Percentiles rank a stretch among this genome's conserved stretches.
These are phyloP conservation scores for Phytoseiulus persimilis DNA, from an alignment of 2,888 invertebrate species.

Conservation along the genomic window DNA sequence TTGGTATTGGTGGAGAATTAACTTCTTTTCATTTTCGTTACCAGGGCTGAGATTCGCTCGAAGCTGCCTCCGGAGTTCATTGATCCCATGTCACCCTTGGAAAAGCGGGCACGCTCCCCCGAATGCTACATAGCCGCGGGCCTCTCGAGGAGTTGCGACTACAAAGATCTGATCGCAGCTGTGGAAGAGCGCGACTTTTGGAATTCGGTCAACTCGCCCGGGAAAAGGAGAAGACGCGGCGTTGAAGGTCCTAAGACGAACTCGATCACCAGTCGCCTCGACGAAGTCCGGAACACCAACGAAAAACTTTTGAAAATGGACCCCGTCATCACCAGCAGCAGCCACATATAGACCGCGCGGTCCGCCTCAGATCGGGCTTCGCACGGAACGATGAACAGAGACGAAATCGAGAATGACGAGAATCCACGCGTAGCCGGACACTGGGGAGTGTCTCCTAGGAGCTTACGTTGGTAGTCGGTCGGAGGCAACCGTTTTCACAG, in stretches of 20 bases:
- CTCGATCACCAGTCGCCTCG: constrained; percentile 10
- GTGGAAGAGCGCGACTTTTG: constrained; percentile 49
- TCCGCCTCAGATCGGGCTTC: background rate
- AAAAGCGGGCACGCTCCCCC: constrained; percentile 39
- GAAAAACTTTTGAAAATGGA: background rate
- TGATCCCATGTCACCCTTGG: constrained; percentile 29
- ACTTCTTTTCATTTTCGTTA: background rate
- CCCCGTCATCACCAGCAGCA: background rate
- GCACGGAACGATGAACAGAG: background rate
- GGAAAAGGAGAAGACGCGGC: constrained; percentile 46
- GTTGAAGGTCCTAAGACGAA: background rate
- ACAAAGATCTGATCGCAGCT: constrained; percentile 49
- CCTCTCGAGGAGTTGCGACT: constrained; percentile 50
- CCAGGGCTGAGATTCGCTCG: constrained; percentile 21
- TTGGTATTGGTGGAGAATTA: background rate
- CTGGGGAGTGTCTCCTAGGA: background rate
- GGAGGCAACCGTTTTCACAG: background rate
- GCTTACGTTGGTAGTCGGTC: background rate
- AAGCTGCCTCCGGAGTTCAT: constrained; percentile 36
- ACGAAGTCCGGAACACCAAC: constrained; percentile 26
- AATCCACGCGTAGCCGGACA: background rate
- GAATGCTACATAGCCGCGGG: constrained; percentile 46
- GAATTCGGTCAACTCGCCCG: constrained; percentile 48
- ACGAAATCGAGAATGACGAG: background rate
- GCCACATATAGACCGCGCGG: background rate